phyloP scores from a whole-genome alignment of 64 coral and sea anemone genomes.

The Catalaphyllia jardinei region DNA sequence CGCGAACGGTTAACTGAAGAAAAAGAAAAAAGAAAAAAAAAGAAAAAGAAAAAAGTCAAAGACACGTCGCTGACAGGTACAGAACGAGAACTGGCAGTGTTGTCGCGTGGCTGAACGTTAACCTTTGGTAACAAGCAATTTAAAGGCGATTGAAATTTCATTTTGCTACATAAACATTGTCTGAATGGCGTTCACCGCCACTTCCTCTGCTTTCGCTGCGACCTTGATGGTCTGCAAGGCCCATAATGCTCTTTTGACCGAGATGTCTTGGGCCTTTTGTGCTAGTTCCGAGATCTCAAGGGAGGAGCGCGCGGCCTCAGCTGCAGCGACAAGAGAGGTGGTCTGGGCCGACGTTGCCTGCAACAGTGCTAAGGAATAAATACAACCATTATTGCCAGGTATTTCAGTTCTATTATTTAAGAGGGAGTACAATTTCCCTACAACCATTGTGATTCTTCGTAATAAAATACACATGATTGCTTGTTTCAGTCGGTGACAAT shows the following conservation, averaged over 20 bases:
- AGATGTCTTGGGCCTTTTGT: conserved; percentile 89
- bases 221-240: conserved; percentile 80
- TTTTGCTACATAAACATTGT: conserved; percentile 76
- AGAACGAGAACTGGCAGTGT: too few species aligned
- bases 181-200: conserved; percentile 92
- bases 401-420: too few species aligned
- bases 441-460: too few species aligned
- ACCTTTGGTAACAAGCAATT: background rate
- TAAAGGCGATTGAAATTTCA: background rate
- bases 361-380: conserved; percentile 50
- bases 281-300: conserved; percentile 79
- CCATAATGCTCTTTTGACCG: conserved; percentile 80
- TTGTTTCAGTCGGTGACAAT: too few species aligned
- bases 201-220: conserved; percentile 90
- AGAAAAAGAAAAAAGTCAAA: too few species aligned
- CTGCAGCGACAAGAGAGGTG: conserved; percentile 90
- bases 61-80: too few species aligned
- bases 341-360: conserved; percentile 95
- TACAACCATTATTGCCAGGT: background rate
- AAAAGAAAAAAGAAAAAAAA: too few species aligned
- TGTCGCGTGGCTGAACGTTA: background rate
- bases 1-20: too few species aligned
- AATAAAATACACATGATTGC: too few species aligned
- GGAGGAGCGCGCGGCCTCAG: conserved; percentile 88
- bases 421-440: too few species aligned